phyloP scores from a whole-genome alignment of 2,888 invertebrate genomes.

The Perizoma flavofasciatum region DNA sequence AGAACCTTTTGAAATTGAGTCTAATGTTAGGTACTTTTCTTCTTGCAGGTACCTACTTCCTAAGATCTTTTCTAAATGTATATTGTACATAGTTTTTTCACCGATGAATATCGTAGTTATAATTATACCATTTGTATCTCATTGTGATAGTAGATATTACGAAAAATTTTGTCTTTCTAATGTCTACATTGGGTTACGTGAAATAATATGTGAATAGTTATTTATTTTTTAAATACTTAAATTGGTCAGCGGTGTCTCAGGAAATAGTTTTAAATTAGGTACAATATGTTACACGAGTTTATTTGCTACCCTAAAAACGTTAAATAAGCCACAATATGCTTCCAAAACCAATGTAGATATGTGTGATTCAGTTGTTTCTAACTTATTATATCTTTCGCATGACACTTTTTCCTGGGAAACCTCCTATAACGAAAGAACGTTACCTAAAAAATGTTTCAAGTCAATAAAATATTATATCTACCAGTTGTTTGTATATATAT shows the following conservation, averaged over 20 bases:
- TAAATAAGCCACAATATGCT: no score
- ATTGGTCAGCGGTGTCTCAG: background rate
- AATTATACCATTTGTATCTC: constrained; percentile 49
- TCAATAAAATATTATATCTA: no score
- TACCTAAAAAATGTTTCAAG: no score
- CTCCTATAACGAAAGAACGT: no score
- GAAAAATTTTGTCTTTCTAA: constrained; percentile 24
- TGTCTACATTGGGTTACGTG: constrained; percentile 16
- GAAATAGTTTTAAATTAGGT: background rate
- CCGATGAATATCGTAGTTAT: constrained; percentile 18
- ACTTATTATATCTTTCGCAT: no score
- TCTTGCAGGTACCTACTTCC: constrained; percentile 34
- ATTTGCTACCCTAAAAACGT: no score
- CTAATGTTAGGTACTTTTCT: constrained; percentile 4
- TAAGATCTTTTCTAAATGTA: constrained; percentile 25
- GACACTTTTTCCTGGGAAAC: no score
- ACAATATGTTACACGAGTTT: no score
- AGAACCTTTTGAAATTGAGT: background rate
- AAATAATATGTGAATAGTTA: constrained; percentile 9
- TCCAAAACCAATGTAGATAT: no score
- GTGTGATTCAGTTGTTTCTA: no score
- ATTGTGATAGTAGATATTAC: constrained; percentile 63
- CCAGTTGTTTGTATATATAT: no score
- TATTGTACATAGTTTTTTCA: constrained; percentile 33
- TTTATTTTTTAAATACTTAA: constrained; percentile 17